phyloP scores from a whole-genome alignment of 1,140 invertebrate species.

The Ctenoplectra terminalis region DNA sequence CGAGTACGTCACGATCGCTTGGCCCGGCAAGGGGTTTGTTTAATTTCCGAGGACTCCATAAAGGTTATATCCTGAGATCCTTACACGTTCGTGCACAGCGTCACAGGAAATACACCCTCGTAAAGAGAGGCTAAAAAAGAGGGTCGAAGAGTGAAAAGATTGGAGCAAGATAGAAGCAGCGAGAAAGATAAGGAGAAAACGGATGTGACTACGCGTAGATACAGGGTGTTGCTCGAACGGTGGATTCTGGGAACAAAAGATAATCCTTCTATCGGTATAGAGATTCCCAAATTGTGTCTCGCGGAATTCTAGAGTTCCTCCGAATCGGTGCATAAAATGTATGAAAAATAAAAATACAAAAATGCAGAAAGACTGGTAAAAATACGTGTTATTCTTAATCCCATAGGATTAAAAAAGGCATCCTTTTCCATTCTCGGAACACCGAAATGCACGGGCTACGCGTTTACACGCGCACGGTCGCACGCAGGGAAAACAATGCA shows the following conservation, averaged over 20 bases:
- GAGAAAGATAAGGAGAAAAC: background rate
- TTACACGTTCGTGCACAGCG: background rate
- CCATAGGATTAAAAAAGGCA: background rate
- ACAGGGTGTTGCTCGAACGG: too few species aligned
- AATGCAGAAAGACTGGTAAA: too few species aligned
- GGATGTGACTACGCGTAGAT: background rate
- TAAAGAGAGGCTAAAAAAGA: background rate
- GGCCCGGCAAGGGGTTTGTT: background rate
- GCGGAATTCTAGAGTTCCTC: too few species aligned
- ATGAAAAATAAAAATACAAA: too few species aligned
- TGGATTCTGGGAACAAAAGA: too few species aligned
- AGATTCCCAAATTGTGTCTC: too few species aligned
- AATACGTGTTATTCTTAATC: background rate
- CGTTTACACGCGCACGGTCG: background rate
- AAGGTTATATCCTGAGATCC: background rate
- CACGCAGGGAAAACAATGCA: slow-evolving; percentile 57
- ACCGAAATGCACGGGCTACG: background rate
- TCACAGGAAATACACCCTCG: background rate
- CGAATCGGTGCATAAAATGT: too few species aligned
- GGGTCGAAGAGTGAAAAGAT: background rate
- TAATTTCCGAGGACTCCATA: background rate
- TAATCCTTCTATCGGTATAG: too few species aligned
- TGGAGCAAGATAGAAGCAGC: background rate
- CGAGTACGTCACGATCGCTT: background rate
- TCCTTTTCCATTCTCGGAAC: background rate